phyloP scores from a whole-genome alignment of 2,797 vertebrate genomes.

The Falco naumanni region DNA sequence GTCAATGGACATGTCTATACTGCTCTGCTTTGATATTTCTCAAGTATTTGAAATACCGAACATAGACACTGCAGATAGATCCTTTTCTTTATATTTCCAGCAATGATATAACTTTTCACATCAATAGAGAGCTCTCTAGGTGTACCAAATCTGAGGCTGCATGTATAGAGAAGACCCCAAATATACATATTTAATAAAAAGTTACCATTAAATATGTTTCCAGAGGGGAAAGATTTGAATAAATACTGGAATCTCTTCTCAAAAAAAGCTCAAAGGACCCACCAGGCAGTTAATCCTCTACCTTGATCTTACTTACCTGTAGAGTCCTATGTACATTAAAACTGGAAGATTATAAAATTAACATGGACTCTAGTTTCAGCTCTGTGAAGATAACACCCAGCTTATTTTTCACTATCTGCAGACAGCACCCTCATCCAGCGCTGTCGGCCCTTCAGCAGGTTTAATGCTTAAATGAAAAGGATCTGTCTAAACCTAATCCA shows the following conservation, averaged over 20 bases:
- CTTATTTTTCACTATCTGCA: conserved; percentile 11
- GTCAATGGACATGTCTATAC: not conserved
- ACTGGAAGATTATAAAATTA: conserved; percentile 17
- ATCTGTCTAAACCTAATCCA: not conserved
- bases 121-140: not conserved
- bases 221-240: not conserved
- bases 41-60: not conserved
- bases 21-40: not conserved
- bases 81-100: not conserved
- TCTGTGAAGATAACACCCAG: not conserved
- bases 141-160: not conserved
- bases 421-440: not conserved
- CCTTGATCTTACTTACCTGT: conserved; percentile 18
- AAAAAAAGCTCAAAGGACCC: not conserved
- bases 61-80: not conserved
- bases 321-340: not conserved
- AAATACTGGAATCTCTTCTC: not conserved
- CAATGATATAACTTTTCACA: not conserved
- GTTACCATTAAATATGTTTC: not conserved
- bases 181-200: not conserved
- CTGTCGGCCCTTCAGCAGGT: not conserved
- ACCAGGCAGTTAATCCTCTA: conserved; percentile 8
- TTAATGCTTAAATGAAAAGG: not conserved
- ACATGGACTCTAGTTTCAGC: not conserved
- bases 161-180: not conserved